phyloP scores from a whole-genome alignment of 2,888 invertebrate genomes.

The Phaedon cochleariae region DNA sequence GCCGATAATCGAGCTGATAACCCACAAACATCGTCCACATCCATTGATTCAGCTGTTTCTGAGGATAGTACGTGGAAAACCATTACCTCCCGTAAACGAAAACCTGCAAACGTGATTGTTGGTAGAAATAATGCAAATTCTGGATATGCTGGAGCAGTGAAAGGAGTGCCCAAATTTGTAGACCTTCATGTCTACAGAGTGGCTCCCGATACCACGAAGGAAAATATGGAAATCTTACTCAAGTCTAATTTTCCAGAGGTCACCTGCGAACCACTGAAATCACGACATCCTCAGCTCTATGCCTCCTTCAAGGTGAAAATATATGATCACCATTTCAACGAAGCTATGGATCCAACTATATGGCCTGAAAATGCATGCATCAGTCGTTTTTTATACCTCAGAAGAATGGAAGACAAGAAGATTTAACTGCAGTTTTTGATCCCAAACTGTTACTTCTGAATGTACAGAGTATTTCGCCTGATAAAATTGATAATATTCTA shows the following conservation, averaged over 20 bases:
- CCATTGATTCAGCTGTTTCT: neutral
- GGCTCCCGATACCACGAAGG: too few relatives aligned
- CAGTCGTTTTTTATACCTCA: constrained; percentile 3
- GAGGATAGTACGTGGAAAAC: neutral
- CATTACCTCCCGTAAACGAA: too few relatives aligned
- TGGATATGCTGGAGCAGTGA: too few relatives aligned
- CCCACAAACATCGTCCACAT: neutral
- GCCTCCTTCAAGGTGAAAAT: constrained; percentile 2
- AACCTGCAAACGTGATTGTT: too few relatives aligned
- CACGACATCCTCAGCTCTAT: too few relatives aligned
- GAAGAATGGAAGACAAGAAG: neutral
- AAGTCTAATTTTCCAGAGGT: too few relatives aligned
- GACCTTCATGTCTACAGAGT: too few relatives aligned
- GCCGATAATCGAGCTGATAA: neutral
- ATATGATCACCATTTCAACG: neutral
- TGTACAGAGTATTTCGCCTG: neutral
- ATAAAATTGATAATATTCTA: constrained; percentile 24
- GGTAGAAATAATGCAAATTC: too few relatives aligned
- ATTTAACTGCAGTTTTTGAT: neutral
- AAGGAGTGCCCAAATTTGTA: too few relatives aligned
- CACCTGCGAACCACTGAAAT: too few relatives aligned
- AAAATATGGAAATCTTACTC: too few relatives aligned
- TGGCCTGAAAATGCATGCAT: constrained; percentile 10
- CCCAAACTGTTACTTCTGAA: neutral
- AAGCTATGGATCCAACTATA: neutral